Evolutionary conservation across 2,888 invertebrate genomes (phyloP), one percentile per base, ranked within the genome.

Genomic region (Pseudococcus viburni): DNA sequence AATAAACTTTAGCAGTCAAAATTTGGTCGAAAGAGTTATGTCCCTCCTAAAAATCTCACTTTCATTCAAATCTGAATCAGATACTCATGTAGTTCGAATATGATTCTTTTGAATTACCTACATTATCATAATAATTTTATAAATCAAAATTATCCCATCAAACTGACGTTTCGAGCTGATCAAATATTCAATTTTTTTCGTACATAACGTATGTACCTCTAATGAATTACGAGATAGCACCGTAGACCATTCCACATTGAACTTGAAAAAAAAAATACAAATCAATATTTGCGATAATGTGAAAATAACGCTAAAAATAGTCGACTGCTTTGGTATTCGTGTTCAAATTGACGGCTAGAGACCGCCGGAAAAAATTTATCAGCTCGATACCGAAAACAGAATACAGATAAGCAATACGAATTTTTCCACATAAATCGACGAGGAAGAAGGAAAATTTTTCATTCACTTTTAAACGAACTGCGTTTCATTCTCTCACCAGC

Each of bases 141-240:
- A 1, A 33, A 33, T 33, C 26, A 59, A 19, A 55, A 55, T 15
- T 17, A 19, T 0, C 5, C 5, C 11, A 19, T 7, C 59, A 6
- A 59, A 55, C 7, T 11, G 12, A 51, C 12, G 59, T n/a, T 59
- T 59, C 19, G 19, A 19, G 59, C 59, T 19, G 59, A 59, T 59
- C n/a, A 59, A 59, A 19, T 59, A 59, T 59, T 59, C 59, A 59
- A 19, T 59, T 59, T 59, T 19, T 59, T 33, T 33, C 59, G 59
- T 59, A 59, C 59, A 5, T n/a, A 59, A 8, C 55, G 55, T 59
- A n/a, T n/a, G 26, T 2, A 59, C 59, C 59, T 6, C 19, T 59
- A 59, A 59, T 59, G 59, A n/a, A 59, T 19, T 59, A 17, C 11
- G 59, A 59, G 59, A 59, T 59, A 59, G 59, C 59, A 11, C n/a